Percentiles rank a stretch among this genome's conserved stretches.
Evolutionary conservation across 2,888 invertebrate genomes (phyloP).

Genomic region (Drosophila lacicola): DNA sequence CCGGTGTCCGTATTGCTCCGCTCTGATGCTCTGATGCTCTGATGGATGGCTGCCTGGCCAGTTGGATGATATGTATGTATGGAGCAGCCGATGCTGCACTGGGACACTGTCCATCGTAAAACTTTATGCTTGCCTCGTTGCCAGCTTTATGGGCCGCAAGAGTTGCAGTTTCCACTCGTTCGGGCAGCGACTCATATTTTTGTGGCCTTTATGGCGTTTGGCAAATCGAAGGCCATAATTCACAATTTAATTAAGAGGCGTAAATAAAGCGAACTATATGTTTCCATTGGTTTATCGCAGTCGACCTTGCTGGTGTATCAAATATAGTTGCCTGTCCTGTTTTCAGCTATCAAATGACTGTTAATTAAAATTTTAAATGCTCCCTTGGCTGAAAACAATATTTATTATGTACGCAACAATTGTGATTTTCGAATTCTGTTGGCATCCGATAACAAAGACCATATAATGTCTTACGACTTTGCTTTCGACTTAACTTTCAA

Average conservation of each 20-base stretch:
- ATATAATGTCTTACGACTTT: slow-evolving; percentile 21
- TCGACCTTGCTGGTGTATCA: slow-evolving; percentile 35
- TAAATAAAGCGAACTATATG: slow-evolving; percentile 59
- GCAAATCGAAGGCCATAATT: slow-evolving; percentile 78
- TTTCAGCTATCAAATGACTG: not conserved
- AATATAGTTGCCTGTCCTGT: slow-evolving; percentile 34
- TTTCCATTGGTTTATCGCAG: slow-evolving; percentile 42
- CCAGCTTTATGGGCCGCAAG: slow-evolving; percentile 63
- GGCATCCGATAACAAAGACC: not conserved
- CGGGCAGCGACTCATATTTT: slow-evolving; percentile 70
- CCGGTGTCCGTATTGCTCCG: slow-evolving; percentile 57
- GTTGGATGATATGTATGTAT: slow-evolving; percentile 28
- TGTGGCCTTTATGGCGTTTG: slow-evolving; percentile 77
- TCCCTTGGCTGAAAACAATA: slow-evolving; percentile 2
- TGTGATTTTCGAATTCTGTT: slow-evolving; percentile 2
- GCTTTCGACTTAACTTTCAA: slow-evolving; percentile 16
- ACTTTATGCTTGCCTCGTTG: slow-evolving; percentile 71
- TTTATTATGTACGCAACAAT: too few species aligned
- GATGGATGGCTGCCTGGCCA: slow-evolving; percentile 31
- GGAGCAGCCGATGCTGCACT: slow-evolving; percentile 18
- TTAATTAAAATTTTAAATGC: slow-evolving; percentile 2
- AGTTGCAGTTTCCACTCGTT: slow-evolving; percentile 42
- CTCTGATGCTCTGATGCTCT: slow-evolving; percentile 56
- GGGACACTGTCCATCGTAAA: slow-evolving; percentile 62
- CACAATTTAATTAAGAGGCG: slow-evolving; percentile 82